Evolutionary conservation across 2,888 invertebrate species (phyloP).

Genomic region (Trileptium ribeirensis): DNA sequence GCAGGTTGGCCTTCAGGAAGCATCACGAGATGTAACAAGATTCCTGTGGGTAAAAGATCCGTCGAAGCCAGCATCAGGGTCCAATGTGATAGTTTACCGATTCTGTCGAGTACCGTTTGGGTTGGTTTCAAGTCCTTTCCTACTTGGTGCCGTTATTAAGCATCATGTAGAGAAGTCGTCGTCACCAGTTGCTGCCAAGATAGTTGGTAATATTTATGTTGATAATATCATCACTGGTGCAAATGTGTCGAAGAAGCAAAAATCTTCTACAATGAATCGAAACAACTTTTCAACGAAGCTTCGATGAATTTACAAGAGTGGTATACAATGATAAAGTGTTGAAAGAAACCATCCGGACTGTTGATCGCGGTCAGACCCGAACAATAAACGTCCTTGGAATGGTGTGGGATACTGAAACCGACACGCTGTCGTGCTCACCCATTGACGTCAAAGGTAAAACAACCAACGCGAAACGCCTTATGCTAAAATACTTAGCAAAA

Average conservation of each 20-base stretch:
- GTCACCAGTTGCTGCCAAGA: background rate
- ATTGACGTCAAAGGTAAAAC: background rate
- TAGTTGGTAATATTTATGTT: background rate
- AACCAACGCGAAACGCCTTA: background rate
- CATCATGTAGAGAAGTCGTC: constrained; percentile 12
- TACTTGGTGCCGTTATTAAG: constrained; percentile 30
- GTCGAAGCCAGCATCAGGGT: background rate
- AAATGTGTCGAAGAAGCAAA: background rate
- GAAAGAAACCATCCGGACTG: background rate
- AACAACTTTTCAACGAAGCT: background rate
- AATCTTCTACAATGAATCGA: background rate
- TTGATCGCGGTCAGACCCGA: background rate
- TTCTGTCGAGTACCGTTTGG: constrained; percentile 38
- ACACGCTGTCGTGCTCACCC: background rate
- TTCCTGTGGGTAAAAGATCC: background rate
- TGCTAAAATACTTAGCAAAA: background rate
- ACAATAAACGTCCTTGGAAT: background rate
- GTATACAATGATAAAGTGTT: background rate
- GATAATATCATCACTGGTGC: constrained; percentile 1
- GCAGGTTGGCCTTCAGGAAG: constrained; percentile 26
- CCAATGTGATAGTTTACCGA: constrained; percentile 32
- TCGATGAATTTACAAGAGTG: constrained; percentile 10
- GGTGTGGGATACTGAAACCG: background rate
- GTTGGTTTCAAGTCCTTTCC: constrained; percentile 28
- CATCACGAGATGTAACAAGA: constrained; percentile 27